phyloP scores from a whole-genome alignment of 1,140 invertebrate genomes.

The Drosophila punjabiensis region DNA sequence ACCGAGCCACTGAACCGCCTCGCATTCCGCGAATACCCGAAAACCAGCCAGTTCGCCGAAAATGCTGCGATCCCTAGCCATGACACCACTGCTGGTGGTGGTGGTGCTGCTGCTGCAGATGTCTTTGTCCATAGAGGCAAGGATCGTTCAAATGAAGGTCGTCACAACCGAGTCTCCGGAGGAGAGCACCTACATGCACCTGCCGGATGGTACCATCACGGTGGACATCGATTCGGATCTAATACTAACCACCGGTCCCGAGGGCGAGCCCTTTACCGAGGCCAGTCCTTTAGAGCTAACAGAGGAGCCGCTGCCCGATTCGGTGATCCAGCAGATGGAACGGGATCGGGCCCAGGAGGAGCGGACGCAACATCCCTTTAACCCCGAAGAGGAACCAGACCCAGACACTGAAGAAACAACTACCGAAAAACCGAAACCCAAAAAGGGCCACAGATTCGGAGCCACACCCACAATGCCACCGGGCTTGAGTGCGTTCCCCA shows the following conservation, averaged over 20 bases:
- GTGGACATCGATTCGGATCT: slow-evolving; percentile 43
- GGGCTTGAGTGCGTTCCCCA: neutral
- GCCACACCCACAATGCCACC: slow-evolving; percentile 1
- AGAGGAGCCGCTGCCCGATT: slow-evolving; percentile 60
- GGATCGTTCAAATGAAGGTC: too few relatives aligned
- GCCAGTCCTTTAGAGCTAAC: slow-evolving; percentile 14
- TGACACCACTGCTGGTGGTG: neutral
- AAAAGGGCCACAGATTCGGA: slow-evolving; percentile 2
- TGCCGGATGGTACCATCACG: slow-evolving; percentile 36
- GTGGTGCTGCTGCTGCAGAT: slow-evolving; percentile 6
- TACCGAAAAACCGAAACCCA: neutral
- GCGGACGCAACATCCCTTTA: neutral
- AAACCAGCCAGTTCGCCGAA: slow-evolving; percentile 6
- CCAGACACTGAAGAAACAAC: neutral
- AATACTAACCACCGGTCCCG: slow-evolving; percentile 53
- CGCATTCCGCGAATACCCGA: slow-evolving; percentile 44
- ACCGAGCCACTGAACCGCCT: slow-evolving; percentile 46
- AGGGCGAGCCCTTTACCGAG: slow-evolving; percentile 32
- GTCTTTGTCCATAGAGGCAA: slow-evolving; percentile 5
- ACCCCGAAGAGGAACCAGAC: neutral
- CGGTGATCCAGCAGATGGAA: slow-evolving; percentile 48
- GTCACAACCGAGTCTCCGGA: neutral
- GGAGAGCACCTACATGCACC: slow-evolving; percentile 12
- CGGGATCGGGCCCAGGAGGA: slow-evolving; percentile 24
- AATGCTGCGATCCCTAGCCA: slow-evolving; percentile 29